Percentiles rank a stretch among this genome's conserved stretches.
phyloP scores from a whole-genome alignment of 2,113 vertebrate species.

The Fregata magnificens region DNA sequence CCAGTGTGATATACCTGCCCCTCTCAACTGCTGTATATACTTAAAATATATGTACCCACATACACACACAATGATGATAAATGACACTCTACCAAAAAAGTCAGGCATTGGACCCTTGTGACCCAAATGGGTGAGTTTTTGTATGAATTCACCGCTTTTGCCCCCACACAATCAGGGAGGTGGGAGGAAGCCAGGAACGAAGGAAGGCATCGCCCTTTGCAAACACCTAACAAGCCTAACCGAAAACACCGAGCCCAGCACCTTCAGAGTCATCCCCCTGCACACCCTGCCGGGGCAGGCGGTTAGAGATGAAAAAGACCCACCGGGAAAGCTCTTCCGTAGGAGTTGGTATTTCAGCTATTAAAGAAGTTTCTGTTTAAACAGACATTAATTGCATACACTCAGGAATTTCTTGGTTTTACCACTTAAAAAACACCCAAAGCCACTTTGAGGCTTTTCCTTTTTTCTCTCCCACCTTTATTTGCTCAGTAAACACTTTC shows the following conservation, averaged over 20 bases:
- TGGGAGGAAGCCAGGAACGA: not conserved
- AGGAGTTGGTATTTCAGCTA: not conserved
- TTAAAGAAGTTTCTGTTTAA: slow-evolving; percentile 54
- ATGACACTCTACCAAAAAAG: not conserved
- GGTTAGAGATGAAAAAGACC: not conserved
- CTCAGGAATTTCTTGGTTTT: slow-evolving; percentile 14
- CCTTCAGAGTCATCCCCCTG: not conserved
- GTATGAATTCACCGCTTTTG: not conserved
- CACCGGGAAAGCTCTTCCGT: not conserved
- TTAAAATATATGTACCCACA: not conserved
- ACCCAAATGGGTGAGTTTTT: not conserved
- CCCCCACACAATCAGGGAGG: not conserved
- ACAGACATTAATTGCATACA: slow-evolving; percentile 5
- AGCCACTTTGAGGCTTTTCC: slow-evolving; percentile 28
- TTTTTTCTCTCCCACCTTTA: slow-evolving; percentile 13
- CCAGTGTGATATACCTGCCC: not conserved
- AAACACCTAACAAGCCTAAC: not conserved
- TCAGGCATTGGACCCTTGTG: fast-evolving
- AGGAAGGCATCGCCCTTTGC: not conserved
- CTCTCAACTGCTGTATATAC: not conserved
- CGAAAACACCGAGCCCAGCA: not conserved
- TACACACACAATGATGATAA: not conserved
- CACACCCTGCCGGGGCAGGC: not conserved
- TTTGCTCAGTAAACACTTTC: slow-evolving; percentile 43
- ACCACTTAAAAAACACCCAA: slow-evolving; percentile 36